A percentile compares a stretch with the other conserved stretches of the same genome.
phyloP scores from a whole-genome alignment of 2,113 vertebrate genomes.

The Pyxicephalus adspersus region DNA sequence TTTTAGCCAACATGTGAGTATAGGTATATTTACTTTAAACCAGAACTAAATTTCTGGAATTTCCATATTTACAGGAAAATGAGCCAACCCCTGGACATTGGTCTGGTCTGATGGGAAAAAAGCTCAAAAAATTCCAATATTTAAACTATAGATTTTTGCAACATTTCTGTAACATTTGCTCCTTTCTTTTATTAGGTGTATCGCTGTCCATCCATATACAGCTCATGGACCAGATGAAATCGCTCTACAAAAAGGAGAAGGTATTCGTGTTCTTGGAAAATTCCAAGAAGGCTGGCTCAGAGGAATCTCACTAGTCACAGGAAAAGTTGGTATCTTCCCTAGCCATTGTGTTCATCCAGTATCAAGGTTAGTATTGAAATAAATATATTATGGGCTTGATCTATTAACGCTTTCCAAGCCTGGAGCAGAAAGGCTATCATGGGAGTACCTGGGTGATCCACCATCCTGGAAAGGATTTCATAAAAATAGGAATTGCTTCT shows the following conservation, averaged over 20 bases:
- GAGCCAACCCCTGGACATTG: too few relatives aligned
- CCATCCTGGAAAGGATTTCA: too few relatives aligned
- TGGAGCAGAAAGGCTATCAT: too few relatives aligned
- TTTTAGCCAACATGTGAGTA: conserved; percentile 74
- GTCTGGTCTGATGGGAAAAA: too few relatives aligned
- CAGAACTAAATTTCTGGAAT: too few relatives aligned
- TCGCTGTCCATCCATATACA: conserved; percentile 84
- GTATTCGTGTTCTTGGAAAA: conserved; percentile 87
- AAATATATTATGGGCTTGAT: too few relatives aligned
- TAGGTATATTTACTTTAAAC: too few relatives aligned
- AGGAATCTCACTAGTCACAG: conserved; percentile 87
- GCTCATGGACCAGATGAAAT: conserved; percentile 82
- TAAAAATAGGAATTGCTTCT: too few relatives aligned
- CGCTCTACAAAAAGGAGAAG: conserved; percentile 91
- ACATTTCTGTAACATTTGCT: neutral
- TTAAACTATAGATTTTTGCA: neutral
- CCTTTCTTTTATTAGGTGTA: conserved; percentile 73
- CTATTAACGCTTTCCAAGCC: too few relatives aligned
- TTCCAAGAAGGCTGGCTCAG: conserved; percentile 90
- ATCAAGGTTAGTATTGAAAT: conserved; percentile 77
- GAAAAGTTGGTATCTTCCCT: conserved; percentile 89
- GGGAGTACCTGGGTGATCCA: too few relatives aligned
- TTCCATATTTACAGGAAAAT: too few relatives aligned
- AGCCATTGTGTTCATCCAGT: conserved; percentile 85
- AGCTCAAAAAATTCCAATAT: neutral